These are phyloP conservation scores for Ophion ellenae DNA, from an alignment of 2,888 invertebrate genomes.

Conservation along the genomic window DNA sequence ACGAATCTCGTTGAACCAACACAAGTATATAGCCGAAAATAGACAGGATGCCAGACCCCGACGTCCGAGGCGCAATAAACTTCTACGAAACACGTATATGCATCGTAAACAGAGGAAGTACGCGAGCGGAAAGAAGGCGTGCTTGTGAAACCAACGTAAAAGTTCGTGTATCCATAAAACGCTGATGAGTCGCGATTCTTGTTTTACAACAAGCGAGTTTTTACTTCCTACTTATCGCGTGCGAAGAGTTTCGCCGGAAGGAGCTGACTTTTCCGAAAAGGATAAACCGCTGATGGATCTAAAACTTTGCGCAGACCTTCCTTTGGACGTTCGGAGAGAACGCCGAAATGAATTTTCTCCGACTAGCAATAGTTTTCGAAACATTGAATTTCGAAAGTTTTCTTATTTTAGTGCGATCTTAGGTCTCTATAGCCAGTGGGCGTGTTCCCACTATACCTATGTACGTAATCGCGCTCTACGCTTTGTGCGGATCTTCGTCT, in stretches of 20 bases:
- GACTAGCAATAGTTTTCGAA: too few species aligned
- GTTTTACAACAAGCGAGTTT: not conserved
- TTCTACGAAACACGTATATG: not conserved
- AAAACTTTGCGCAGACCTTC: too few species aligned
- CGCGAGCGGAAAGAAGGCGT: not conserved
- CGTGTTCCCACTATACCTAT: too few species aligned
- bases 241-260: too few species aligned
- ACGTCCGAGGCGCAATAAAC: conserved; percentile 16
- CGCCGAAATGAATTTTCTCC: too few species aligned
- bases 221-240: not conserved
- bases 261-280: too few species aligned
- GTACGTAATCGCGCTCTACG: not conserved
- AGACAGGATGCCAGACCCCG: conserved; percentile 28
- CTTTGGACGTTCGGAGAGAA: too few species aligned
- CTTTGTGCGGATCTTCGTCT: not conserved
- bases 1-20: conserved; percentile 11
- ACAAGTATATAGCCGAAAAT: conserved; percentile 52
- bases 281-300: too few species aligned
- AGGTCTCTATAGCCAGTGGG: too few species aligned
- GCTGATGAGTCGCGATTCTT: not conserved
- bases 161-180: not conserved
- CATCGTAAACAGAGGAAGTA: not conserved
- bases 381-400: too few species aligned
- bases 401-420: too few species aligned
- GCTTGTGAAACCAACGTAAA: not conserved